A percentile compares a stretch with the other conserved stretches of the same genome.
Evolutionary conservation across 2,113 vertebrate genomes (phyloP).

Genomic region (Plecturocebus donacophilus): DNA sequence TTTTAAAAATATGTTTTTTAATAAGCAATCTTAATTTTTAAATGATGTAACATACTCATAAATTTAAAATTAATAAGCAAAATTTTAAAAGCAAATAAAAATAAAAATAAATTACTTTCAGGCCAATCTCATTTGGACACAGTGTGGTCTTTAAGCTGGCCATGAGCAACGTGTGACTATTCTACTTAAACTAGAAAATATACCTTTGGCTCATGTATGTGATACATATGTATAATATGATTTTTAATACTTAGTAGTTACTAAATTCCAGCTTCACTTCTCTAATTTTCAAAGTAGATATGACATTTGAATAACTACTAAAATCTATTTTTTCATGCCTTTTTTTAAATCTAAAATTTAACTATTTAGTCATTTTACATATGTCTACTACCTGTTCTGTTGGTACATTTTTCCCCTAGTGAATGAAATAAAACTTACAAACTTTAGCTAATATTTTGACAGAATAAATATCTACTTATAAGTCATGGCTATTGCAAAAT

Average conservation of each 20-base stretch:
- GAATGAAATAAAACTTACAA: background rate
- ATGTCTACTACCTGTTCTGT: background rate
- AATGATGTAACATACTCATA: background rate
- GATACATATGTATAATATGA: background rate
- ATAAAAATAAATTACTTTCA: background rate
- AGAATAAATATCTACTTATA: background rate
- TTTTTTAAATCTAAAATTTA: slow-evolving; percentile 14
- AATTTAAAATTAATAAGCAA: background rate
- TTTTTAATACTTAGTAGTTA: background rate
- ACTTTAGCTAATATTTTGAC: background rate
- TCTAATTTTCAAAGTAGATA: background rate
- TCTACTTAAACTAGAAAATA: background rate
- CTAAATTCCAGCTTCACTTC: background rate
- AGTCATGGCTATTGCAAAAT: background rate
- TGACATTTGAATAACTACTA: background rate
- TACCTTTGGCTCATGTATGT: background rate
- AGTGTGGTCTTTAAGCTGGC: background rate
- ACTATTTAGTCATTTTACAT: background rate
- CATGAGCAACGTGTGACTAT: background rate
- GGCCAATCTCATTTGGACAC: accelerated
- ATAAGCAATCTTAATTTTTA: background rate
- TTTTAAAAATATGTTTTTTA: background rate
- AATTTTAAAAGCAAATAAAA: background rate
- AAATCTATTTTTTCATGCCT: background rate
- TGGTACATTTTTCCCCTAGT: background rate